These are phyloP conservation scores for Heliconius himera DNA, from an alignment of 1,140 invertebrate genomes.

Conservation along the genomic window DNA sequence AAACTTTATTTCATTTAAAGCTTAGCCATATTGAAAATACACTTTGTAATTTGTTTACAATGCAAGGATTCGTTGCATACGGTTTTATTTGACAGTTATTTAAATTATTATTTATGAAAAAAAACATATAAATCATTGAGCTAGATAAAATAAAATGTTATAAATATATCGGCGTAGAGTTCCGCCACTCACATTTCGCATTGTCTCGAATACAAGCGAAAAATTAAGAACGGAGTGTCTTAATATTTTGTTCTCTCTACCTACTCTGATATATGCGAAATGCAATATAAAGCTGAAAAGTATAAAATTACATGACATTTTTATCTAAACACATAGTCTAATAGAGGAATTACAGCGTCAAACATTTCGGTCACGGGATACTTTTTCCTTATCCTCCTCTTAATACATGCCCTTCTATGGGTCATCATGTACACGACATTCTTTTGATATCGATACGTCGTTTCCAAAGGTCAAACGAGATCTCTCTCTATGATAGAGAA, in stretches of 20 bases:
- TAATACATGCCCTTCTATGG: too few relatives aligned
- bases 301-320: background rate
- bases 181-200: too few relatives aligned
- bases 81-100: background rate
- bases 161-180: too few relatives aligned
- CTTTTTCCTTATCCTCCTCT: background rate
- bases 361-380: background rate
- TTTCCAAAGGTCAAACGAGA: background rate
- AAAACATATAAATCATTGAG: background rate
- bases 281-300: too few relatives aligned
- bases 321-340: background rate
- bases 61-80: background rate
- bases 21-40: background rate
- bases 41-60: background rate
- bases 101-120: background rate
- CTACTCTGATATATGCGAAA: too few relatives aligned
- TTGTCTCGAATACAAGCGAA: too few relatives aligned
- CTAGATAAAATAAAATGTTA: too few relatives aligned
- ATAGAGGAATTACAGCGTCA: background rate
- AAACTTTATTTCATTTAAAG: conserved; percentile 6
- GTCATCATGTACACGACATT: too few relatives aligned
- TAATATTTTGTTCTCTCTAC: too few relatives aligned
- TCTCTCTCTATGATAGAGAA: background rate
- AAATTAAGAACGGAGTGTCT: too few relatives aligned
- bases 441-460: background rate